phyloP scores from a whole-genome alignment of 2,888 invertebrate genomes.

The Phoenoteleia sp. region DNA sequence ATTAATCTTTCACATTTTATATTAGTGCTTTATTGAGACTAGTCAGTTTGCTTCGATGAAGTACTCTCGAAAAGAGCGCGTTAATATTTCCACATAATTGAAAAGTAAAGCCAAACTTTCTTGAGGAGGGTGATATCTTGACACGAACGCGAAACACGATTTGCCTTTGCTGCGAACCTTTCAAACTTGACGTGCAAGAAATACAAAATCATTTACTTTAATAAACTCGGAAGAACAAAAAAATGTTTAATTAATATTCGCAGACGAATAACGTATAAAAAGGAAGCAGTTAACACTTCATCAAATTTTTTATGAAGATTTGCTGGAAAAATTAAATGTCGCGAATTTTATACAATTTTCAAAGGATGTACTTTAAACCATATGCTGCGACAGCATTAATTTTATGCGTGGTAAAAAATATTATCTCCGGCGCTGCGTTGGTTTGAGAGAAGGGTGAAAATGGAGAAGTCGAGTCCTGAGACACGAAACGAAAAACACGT shows the following conservation, averaged over 20 bases:
- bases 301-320: slow-evolving; percentile 36
- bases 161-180: neutral
- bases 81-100: slow-evolving; percentile 65
- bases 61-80: slow-evolving; percentile 42
- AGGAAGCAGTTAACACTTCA: slow-evolving; percentile 17
- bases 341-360: slow-evolving; percentile 36
- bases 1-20: slow-evolving; percentile 86
- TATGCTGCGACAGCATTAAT: slow-evolving; percentile 56
- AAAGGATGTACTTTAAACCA: slow-evolving; percentile 47
- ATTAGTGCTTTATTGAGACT: slow-evolving; percentile 82
- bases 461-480: slow-evolving; percentile 59
- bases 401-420: slow-evolving; percentile 53
- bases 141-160: slow-evolving; percentile 42
- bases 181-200: slow-evolving; percentile 36
- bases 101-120: slow-evolving; percentile 60
- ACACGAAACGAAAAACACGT: slow-evolving; percentile 67
- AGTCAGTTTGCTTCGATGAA: slow-evolving; percentile 67
- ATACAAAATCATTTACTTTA: slow-evolving; percentile 33
- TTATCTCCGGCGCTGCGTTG: slow-evolving; percentile 46
- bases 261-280: neutral
- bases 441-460: slow-evolving; percentile 55
- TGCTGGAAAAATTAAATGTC: slow-evolving; percentile 21
- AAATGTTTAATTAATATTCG: slow-evolving; percentile 15
- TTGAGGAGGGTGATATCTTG: slow-evolving; percentile 47
- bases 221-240: slow-evolving; percentile 4